These are phyloP conservation scores for Lates calcarifer DNA, from an alignment of 2,113 vertebrate species.

Conservation along the genomic window DNA sequence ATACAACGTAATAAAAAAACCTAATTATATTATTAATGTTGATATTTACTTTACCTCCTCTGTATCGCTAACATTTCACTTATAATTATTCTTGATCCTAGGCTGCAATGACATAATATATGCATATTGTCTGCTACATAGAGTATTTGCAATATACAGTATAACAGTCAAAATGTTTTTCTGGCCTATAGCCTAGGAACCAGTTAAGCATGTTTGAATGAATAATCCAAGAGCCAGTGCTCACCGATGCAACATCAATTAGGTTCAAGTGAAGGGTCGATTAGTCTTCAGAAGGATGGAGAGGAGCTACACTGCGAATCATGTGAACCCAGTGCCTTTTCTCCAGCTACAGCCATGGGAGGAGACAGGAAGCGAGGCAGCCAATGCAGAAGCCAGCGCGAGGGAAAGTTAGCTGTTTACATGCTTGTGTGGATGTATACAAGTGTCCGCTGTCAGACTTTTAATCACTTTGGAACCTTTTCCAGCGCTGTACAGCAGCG, in stretches of 20 bases:
- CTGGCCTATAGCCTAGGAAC: constrained; percentile 54
- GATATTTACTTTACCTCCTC: background rate
- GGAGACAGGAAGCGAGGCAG: constrained; percentile 18
- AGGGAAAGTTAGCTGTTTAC: constrained; percentile 56
- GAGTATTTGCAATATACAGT: background rate
- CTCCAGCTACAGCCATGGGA: constrained; percentile 29
- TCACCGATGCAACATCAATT: constrained; percentile 68
- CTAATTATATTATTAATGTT: background rate
- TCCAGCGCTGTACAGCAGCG: constrained; percentile 46
- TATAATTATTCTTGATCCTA: background rate
- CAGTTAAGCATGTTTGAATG: constrained; percentile 57
- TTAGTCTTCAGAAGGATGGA: constrained; percentile 63
- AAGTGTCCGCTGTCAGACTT: constrained; percentile 69
- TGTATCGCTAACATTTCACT: background rate
- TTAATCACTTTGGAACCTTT: constrained; percentile 71
- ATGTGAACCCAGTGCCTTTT: constrained; percentile 38
- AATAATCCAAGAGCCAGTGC: constrained; percentile 58
- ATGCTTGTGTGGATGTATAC: constrained; percentile 63
- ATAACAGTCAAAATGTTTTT: constrained; percentile 40
- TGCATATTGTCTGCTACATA: background rate
- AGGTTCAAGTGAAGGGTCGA: constrained; percentile 62
- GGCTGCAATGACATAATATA: background rate
- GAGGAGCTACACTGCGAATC: constrained; percentile 36
- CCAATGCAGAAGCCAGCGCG: constrained; percentile 8
- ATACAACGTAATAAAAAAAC: background rate